These are phyloP conservation scores for Turdus rufiventris DNA, from an alignment of 2,113 vertebrate genomes.

Conservation along the genomic window DNA sequence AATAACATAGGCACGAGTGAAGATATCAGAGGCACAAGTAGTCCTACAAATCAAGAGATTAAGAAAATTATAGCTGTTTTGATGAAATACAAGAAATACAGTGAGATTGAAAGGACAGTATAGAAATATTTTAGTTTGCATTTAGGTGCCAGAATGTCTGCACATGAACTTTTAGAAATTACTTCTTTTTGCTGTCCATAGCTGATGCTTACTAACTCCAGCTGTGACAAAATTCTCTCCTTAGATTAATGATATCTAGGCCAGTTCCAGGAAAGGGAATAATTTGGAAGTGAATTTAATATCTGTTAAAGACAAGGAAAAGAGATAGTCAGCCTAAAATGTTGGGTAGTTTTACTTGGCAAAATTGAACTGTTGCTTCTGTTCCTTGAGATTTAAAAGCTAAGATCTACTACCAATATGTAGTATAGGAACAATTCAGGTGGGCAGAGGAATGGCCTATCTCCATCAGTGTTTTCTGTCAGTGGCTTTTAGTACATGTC, in stretches of 20 bases:
- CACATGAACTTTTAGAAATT: background rate
- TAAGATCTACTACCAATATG: background rate
- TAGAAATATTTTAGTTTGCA: background rate
- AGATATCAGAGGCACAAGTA: background rate
- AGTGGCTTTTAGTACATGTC: background rate
- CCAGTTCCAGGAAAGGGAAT: background rate
- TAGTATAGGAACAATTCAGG: background rate
- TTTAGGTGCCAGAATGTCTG: constrained; percentile 45
- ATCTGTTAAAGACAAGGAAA: background rate
- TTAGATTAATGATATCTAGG: constrained; percentile 24
- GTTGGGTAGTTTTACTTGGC: background rate
- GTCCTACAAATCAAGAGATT: background rate
- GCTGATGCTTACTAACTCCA: constrained; percentile 25
- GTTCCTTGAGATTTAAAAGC: background rate
- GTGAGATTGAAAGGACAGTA: background rate
- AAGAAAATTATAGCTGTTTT: background rate
- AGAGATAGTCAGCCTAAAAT: background rate
- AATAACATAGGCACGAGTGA: background rate
- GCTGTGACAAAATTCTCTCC: constrained; percentile 31
- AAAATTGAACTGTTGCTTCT: background rate
- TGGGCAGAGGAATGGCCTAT: background rate
- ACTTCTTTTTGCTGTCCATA: constrained; percentile 8
- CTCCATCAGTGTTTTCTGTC: background rate
- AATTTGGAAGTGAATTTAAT: background rate
- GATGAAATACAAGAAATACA: background rate